phyloP scores from a whole-genome alignment of 1,140 invertebrate genomes.

The Teleogryllus occipitalis region DNA sequence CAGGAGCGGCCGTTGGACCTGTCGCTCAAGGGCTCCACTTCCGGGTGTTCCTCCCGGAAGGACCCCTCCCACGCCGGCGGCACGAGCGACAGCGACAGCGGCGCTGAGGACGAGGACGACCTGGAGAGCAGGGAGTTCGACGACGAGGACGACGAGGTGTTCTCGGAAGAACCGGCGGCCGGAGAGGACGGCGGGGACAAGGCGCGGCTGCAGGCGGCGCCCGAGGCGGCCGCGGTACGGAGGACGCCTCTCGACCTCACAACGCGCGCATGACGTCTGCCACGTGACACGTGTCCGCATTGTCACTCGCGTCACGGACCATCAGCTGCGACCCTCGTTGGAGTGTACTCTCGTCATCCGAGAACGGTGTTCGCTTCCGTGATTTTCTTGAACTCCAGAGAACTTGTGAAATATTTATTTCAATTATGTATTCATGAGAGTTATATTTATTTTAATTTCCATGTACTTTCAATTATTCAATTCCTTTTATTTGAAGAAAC shows the following conservation, averaged over 20 bases:
- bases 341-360: no score
- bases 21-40: constrained; percentile 6
- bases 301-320: background rate
- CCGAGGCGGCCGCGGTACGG: no score
- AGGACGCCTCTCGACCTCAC: background rate
- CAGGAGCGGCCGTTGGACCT: constrained; percentile 20
- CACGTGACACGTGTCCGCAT: background rate
- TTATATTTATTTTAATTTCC: no score
- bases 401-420: background rate
- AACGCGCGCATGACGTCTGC: no score
- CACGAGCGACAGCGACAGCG: background rate
- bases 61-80: background rate
- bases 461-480: no score
- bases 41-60: background rate
- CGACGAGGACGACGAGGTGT: background rate
- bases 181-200: background rate
- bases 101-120: background rate
- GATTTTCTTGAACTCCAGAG: background rate
- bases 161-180: background rate
- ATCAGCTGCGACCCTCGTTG: no score
- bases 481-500: no score
- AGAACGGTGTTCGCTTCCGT: background rate
- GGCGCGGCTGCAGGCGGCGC: background rate
- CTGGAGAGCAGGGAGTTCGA: background rate
- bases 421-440: no score